Percentiles rank a stretch among this genome's conserved stretches.
Conservation (phyloP, 2,797 vertebrate genomes). For the Sylvilagus floridanus region DNA sequence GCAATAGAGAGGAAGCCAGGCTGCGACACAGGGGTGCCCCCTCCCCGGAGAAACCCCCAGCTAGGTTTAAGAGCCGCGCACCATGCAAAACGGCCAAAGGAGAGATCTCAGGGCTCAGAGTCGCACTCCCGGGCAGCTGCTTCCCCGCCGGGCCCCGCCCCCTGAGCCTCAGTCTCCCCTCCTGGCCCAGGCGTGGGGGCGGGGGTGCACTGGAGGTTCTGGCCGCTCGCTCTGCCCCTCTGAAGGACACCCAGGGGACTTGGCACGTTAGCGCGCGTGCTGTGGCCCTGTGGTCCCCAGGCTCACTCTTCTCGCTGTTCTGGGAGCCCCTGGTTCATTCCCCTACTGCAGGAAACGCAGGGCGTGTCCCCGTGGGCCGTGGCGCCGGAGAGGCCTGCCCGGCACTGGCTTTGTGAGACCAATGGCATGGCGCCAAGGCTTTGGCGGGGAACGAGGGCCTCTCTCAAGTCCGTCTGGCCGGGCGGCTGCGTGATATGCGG, state of each 20-base stretch:
- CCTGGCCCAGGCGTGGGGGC: background rate
- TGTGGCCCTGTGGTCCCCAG: background rate
- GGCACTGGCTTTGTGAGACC: too few species aligned
- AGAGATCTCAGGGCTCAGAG: background rate
- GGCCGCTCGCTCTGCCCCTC: background rate
- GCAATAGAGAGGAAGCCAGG: too few species aligned
- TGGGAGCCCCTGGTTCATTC: background rate
- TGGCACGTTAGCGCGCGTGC: too few species aligned
- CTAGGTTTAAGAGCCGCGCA: background rate
- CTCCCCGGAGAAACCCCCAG: too few species aligned
- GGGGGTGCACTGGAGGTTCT: too few species aligned
- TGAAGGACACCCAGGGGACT: background rate
- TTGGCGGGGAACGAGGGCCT: background rate
- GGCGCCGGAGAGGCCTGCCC: too few species aligned
- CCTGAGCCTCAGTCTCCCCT: background rate
- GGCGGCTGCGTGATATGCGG: accelerated
- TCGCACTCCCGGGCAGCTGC: background rate
- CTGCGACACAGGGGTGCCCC: background rate
- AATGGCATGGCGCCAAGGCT: background rate
- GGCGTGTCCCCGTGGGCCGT: background rate
- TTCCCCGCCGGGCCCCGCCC: background rate
- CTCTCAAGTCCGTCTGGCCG: background rate
- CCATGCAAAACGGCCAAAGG: background rate
- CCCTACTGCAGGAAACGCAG: background rate
- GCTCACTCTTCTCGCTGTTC: accelerated